phyloP scores from a whole-genome alignment of 2,888 invertebrate species.

The Gymnosoma rotundatum region DNA sequence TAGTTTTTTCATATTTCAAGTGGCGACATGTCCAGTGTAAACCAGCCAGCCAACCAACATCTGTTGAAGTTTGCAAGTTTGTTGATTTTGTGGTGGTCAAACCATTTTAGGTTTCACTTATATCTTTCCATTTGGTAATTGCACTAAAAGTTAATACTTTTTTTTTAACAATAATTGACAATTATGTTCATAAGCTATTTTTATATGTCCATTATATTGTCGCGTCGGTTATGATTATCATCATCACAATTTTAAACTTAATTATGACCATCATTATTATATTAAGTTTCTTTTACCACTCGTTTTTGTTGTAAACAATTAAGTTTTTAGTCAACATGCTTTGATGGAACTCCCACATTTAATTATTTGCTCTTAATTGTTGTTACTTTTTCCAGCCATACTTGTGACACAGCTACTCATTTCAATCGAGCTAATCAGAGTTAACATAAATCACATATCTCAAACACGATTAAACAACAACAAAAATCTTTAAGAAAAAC shows the following conservation, averaged over 20 bases:
- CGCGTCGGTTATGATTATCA: constrained; percentile 3
- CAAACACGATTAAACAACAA: constrained; percentile 6
- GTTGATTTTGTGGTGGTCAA: constrained; percentile 20
- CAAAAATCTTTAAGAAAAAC: not conserved
- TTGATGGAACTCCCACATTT: constrained; percentile 64
- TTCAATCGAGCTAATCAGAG: constrained; percentile 20
- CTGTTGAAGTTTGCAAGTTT: constrained; percentile 25
- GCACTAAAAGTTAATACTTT: not conserved
- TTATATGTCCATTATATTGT: constrained; percentile 19
- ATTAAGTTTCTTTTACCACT: constrained; percentile 12
- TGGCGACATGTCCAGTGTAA: constrained; percentile 3
- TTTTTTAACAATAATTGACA: not conserved
- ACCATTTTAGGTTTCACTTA: constrained; percentile 57
- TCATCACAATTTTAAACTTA: not conserved
- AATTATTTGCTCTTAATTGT: constrained; percentile 22
- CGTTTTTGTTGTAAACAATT: constrained; percentile 44
- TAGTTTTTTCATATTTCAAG: not conserved
- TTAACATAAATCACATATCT: constrained; percentile 26
- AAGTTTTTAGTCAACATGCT: constrained; percentile 46
- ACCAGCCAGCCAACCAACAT: constrained; percentile 40
- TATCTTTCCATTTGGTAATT: constrained; percentile 36
- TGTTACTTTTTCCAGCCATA: not conserved
- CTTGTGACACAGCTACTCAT: not conserved
- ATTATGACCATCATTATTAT: constrained; percentile 17
- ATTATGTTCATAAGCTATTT: not conserved